Base-by-base conservation (phyloP, 2,888 invertebrate species). In the Drosophila bunnanda region DNA sequence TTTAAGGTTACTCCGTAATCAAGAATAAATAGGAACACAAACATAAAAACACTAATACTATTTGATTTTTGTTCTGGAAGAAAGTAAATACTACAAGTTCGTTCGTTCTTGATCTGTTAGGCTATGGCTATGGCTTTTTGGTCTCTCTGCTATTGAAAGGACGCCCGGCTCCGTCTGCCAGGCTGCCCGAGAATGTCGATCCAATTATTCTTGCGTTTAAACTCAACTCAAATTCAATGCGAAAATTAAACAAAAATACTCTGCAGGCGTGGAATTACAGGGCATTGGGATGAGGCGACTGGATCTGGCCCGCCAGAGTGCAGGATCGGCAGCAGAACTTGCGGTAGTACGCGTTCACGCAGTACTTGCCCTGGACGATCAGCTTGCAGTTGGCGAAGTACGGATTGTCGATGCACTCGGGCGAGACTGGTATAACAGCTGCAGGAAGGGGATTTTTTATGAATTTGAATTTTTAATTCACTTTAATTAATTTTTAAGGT, bases 301-400 rank as follows among this genome's bases (percentile, higher is more conserved):
- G 70, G 58, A 97, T 93, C 90, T 96, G 96, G 1, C 97, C 97
- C 0, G 97, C 97, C 91, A 96, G 94, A 71, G 97, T 96, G 92
- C 98, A 98, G 2, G 98, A 97, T 91, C 96, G 95, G 93, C 98
- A 99, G 93, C 98, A 99, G 95, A 98, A 98, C 92, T 94, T 94
- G 77, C 97, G 97, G 93, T 98, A 99, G 93, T 98, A 98, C 78
- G 94, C 94, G 93, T 98, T 97, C n/a, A 93, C 93, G 92, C 98
- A 99, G 92, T 96, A 97, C 65, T 94, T 94, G 65, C 96, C 97
- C 88, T 94, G 93, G 4, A 98, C 97, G 84, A 98, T 98, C 62
- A 98, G 94, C 46, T 94, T 93, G 92, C 98, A 99, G 91, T 98
- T 97, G 58, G 98, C 98, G 91, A 97, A 97, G 94, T 95, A 96